Percentiles rank a stretch among this genome's conserved stretches.
These are phyloP conservation scores for Dastarcus helophoroides DNA, from an alignment of 2,888 invertebrate genomes.

Conservation along the genomic window DNA sequence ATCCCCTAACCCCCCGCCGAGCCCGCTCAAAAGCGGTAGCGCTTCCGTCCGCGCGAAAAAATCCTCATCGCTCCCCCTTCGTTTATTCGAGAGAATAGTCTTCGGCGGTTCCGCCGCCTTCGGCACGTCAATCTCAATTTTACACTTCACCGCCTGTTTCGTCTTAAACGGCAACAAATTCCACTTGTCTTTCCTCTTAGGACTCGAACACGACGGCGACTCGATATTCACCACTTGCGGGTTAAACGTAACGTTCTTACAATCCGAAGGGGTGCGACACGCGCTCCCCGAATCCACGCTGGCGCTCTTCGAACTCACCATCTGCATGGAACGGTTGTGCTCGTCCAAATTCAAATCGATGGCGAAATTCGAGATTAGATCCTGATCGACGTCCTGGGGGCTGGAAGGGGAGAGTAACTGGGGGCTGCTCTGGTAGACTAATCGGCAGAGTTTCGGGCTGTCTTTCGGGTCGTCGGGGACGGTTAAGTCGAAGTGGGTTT, in stretches of 20 bases:
- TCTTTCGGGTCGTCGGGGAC: constrained; percentile 13
- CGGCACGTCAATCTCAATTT: constrained; percentile 12
- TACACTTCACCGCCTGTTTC: constrained; percentile 15
- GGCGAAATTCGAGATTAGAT: constrained; percentile 35
- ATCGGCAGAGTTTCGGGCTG: constrained; percentile 11
- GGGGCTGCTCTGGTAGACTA: constrained; percentile 11
- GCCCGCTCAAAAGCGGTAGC: constrained; percentile 44
- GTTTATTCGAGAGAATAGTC: constrained; percentile 21
- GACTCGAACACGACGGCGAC: constrained; percentile 5
- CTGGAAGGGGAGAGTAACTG: constrained; percentile 18
- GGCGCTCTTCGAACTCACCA: constrained; percentile 25
- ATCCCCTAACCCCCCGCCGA: constrained; percentile 31
- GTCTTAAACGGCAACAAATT: constrained; percentile 17
- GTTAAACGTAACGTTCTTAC: constrained; percentile 37
- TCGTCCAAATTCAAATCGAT: constrained; percentile 35
- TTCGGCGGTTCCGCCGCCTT: constrained; percentile 19
- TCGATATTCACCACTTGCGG: constrained; percentile 32
- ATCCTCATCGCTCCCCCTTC: constrained; percentile 28
- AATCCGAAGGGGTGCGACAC: constrained; percentile 30
- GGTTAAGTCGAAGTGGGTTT: constrained; percentile 33
- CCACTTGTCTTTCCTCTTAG: constrained; percentile 20
- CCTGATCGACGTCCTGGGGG: constrained; percentile 31
- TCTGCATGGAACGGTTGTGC: constrained; percentile 30
- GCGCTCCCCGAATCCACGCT: constrained; percentile 31
- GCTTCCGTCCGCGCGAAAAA: constrained; percentile 40